These are phyloP conservation scores for Lagorchestes hirsutus DNA, from an alignment of 2,797 vertebrate genomes.

Conservation along the genomic window DNA sequence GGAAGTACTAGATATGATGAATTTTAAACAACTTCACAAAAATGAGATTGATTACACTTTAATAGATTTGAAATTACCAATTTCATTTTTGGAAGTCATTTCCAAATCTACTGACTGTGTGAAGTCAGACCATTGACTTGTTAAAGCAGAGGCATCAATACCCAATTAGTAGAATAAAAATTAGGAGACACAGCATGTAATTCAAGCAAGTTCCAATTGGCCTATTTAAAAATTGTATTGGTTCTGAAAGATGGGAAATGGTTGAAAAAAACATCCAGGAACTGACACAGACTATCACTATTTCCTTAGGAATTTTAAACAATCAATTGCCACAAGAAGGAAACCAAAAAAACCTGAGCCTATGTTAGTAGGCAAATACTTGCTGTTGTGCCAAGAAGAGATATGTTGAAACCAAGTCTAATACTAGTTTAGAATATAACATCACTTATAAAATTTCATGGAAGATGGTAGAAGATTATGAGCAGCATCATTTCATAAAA, in stretches of 20 bases:
- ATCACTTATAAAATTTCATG: neutral
- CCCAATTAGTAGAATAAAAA: neutral
- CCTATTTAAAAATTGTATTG: neutral
- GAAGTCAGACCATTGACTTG: neutral
- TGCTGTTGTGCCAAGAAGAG: neutral
- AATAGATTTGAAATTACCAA: neutral
- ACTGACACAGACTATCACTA: neutral
- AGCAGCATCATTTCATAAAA: neutral
- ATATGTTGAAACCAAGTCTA: neutral
- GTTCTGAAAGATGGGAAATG: neutral
- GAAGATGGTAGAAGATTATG: neutral
- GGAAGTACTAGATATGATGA: neutral
- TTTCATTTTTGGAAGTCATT: neutral
- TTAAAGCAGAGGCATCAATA: neutral
- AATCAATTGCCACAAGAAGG: neutral
- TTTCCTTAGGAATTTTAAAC: neutral
- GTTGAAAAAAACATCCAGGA: neutral
- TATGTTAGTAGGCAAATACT: neutral
- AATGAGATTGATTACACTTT: neutral
- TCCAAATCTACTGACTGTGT: neutral
- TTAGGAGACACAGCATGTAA: neutral
- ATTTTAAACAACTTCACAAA: neutral
- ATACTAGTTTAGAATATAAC: neutral
- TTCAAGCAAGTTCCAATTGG: neutral
- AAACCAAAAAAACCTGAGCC: neutral